Conservation (phyloP, 2,888 invertebrate genomes). For the Cataglyphis rosenhaueri region DNA sequence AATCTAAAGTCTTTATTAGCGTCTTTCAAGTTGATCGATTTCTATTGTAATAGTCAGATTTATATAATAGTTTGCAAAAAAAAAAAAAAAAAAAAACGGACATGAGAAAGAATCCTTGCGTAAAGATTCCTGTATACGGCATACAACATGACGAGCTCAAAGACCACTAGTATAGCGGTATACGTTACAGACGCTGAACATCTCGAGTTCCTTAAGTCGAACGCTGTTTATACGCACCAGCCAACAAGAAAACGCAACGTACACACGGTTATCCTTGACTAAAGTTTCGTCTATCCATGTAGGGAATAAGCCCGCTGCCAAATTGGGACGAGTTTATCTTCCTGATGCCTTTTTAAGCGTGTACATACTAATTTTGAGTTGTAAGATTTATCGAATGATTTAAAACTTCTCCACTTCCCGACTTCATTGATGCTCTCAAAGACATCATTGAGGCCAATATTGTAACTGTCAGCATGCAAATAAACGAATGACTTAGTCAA, state of each 20-base stretch:
- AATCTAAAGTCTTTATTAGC: background rate
- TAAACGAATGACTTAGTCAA: background rate
- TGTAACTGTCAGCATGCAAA: background rate
- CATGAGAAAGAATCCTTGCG: background rate
- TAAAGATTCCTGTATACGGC: slow-evolving; percentile 29
- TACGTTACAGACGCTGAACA: slow-evolving; percentile 26
- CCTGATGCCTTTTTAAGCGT: background rate
- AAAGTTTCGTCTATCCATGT: slow-evolving; percentile 13
- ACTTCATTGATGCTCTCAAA: slow-evolving; percentile 17
- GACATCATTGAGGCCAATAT: slow-evolving; percentile 12
- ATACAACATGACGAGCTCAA: slow-evolving; percentile 32
- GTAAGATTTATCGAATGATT: background rate
- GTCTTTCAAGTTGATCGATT: background rate
- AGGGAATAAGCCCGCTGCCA: background rate
- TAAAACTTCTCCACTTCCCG: background rate
- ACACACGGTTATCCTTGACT: slow-evolving; percentile 42
- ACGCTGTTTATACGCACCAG: slow-evolving; percentile 30
- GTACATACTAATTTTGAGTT: background rate
- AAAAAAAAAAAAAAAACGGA: slow-evolving; percentile 22
- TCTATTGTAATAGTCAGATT: slow-evolving; percentile 14
- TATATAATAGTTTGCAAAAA: slow-evolving; percentile 18
- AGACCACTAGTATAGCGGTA: slow-evolving; percentile 14
- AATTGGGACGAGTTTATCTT: slow-evolving; percentile 36
- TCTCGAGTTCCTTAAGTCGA: slow-evolving; percentile 37
- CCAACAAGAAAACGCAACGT: slow-evolving; percentile 14